Conservation (phyloP, 2,888 invertebrate genomes). For the Cotesia congregata region DNA sequence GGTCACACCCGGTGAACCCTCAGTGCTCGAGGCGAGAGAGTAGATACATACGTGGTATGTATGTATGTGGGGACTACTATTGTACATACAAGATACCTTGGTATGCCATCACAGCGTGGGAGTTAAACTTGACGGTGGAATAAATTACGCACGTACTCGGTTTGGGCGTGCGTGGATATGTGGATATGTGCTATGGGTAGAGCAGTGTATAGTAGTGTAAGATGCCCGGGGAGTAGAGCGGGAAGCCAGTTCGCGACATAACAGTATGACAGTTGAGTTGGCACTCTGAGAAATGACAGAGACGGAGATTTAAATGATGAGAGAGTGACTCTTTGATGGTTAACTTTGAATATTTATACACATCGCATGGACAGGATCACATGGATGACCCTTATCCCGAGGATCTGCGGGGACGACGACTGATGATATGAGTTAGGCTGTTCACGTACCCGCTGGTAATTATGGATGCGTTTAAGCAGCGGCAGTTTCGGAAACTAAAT, state of each 20-base stretch:
- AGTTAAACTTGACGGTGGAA: constrained; percentile 63
- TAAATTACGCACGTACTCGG: constrained; percentile 61
- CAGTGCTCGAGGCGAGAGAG: constrained; percentile 31
- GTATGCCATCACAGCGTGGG: constrained; percentile 60
- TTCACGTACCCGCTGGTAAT: constrained; percentile 68
- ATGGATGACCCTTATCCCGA: background rate
- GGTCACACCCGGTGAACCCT: constrained; percentile 32
- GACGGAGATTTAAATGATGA: constrained; percentile 31
- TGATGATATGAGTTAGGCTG: constrained; percentile 64
- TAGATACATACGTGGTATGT: constrained; percentile 11
- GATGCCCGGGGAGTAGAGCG: background rate
- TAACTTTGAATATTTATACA: constrained; percentile 13
- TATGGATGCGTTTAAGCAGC: constrained; percentile 69
- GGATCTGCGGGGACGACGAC: background rate
- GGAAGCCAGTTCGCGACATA: constrained; percentile 2
- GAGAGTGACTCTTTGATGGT: constrained; percentile 19
- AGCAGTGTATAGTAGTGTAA: background rate
- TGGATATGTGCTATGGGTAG: constrained; percentile 22
- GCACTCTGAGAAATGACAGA: constrained; percentile 18
- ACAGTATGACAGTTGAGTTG: background rate
- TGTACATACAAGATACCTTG: constrained; percentile 34
- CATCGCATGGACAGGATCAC: background rate
- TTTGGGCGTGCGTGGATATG: constrained; percentile 49
- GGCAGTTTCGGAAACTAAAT: constrained; percentile 69
- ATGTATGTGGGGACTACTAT: constrained; percentile 34